A percentile compares a stretch with the other conserved stretches of the same genome.
Evolutionary conservation across 2,888 invertebrate species (phyloP).

Genomic region (Drosophila longiperda): DNA sequence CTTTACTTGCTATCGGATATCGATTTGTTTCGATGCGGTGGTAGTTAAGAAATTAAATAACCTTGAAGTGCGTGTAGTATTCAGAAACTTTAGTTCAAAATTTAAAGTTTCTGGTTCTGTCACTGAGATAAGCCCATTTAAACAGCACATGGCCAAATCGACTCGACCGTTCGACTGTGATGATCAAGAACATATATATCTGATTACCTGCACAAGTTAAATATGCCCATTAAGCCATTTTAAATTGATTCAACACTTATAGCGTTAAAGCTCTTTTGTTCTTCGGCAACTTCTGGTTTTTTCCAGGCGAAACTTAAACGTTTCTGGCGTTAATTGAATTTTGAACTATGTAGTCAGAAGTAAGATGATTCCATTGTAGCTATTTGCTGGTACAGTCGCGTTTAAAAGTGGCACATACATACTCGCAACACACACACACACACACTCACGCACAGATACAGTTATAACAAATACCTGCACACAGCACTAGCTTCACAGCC

Average conservation of each 20-base stretch:
- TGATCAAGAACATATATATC: neutral
- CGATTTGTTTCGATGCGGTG: neutral
- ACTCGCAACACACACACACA: conserved; percentile 1
- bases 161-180: neutral
- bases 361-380: neutral
- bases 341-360: no score
- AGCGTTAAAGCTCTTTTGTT: neutral
- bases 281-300: neutral
- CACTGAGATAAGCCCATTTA: neutral
- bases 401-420: neutral
- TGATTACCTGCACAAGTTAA: neutral
- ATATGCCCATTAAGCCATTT: neutral
- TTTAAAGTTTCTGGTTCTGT: neutral
- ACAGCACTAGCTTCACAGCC: conserved; percentile 18
- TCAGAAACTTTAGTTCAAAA: neutral
- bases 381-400: conserved; percentile 5
- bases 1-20: neutral
- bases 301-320: neutral
- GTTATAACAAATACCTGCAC: neutral
- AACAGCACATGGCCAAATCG: neutral
- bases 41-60: neutral
- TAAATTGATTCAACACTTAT: neutral
- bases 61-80: neutral
- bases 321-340: neutral
- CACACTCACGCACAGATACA: conserved; percentile 2